Percentiles rank a stretch among this genome's conserved stretches.
phyloP scores from a whole-genome alignment of 2,888 invertebrate genomes.

The Drosophila atroscutellata region DNA sequence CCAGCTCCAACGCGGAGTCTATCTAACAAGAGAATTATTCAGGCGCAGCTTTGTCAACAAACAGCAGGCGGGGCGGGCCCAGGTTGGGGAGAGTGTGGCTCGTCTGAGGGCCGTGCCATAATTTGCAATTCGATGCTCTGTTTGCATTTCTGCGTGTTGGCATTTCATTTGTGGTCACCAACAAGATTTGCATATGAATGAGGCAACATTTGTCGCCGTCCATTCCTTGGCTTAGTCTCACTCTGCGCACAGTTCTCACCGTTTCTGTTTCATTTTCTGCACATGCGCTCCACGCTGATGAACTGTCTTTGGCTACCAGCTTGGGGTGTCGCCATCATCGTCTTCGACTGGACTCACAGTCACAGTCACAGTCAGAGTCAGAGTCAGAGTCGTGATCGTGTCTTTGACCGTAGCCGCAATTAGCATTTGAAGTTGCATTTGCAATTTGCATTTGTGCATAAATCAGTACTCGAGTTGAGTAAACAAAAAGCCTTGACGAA shows the following conservation, averaged over 20 bases:
- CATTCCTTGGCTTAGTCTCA: constrained; percentile 13
- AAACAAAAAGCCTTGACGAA: constrained; percentile 44
- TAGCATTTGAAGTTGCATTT: constrained; percentile 80
- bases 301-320: constrained; percentile 59
- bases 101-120: constrained; percentile 48
- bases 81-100: neutral
- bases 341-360: neutral
- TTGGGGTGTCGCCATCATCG: constrained; percentile 31
- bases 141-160: constrained; percentile 80
- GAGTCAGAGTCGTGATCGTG: constrained; percentile 50
- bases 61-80: neutral
- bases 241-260: constrained; percentile 13
- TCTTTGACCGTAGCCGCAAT: constrained; percentile 77
- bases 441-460: constrained; percentile 75
- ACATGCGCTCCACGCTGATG: constrained; percentile 65
- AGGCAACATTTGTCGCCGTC: constrained; percentile 29
- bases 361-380: neutral
- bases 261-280: constrained; percentile 28
- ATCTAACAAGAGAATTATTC: constrained; percentile 70
- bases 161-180: constrained; percentile 76
- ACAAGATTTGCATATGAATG: constrained; percentile 80
- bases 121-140: constrained; percentile 80
- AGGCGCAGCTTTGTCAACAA: constrained; percentile 72
- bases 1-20: constrained; percentile 10
- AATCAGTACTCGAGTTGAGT: constrained; percentile 45